Base-by-base conservation (phyloP, 2,888 invertebrate genomes). In the Machimus rusticus region DNA sequence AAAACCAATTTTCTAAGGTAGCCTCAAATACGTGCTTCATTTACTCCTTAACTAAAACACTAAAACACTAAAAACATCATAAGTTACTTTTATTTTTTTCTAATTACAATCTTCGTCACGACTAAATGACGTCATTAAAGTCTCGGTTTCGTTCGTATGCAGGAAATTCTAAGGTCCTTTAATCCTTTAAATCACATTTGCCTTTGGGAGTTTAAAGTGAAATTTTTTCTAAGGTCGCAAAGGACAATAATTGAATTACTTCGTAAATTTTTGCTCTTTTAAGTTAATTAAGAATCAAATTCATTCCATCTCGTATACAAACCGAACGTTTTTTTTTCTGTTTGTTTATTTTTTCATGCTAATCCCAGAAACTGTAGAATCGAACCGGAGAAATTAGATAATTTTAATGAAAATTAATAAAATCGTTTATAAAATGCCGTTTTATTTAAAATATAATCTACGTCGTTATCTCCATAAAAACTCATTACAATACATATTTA, bases 91-190 rank as follows among this genome's bases (percentile, higher is more conserved):
- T 76, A 34, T 28, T 19, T 16, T 76, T 37, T 28, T 37, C 3
- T 39, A 76, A 3, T 28, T 76, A 39, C 8, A n/a, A 37, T 16
- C 5, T 76, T 76, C 55, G n/a, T 81, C 34, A 55, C 16, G 12
- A 16, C 5, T 16, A 39, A 81, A 51, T 81, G 81, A 81, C 81
- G 81, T 81, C 81, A 81, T 31, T 55, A 81, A 34, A 81, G 46
- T 55, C 28, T 55, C 81, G 16, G 55, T 23, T 46, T 51, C 14
- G 55, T 51, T 76, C 76, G 16, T 76, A n/a, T 76, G 14, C n/a
- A n/a, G 74, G 6, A 74, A 34, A 39, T 16, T 6, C 57, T 57
- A 9, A 9, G 51, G 16, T 23, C 9, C 19, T 39, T 77, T 78
- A n/a, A 43, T 43, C 43, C 43, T 78, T 78, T 43, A 78, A 51